Conservation (phyloP, 2,888 invertebrate species). For the Apodemia zela region DNA sequence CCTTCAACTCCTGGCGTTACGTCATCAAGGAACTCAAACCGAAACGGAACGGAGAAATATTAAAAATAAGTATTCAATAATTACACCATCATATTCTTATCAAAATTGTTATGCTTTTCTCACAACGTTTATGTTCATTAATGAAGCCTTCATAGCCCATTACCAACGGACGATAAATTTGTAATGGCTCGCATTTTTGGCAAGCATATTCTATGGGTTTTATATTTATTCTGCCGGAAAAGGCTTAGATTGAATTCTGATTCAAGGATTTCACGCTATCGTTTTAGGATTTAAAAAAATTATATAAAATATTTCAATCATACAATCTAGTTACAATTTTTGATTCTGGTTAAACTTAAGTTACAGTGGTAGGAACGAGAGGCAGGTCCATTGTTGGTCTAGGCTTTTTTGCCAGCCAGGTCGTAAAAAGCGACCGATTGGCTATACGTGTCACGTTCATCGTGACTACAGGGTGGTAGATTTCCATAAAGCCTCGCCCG, state of each 20-base stretch:
- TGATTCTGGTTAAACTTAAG: too few relatives aligned
- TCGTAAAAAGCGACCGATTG: too few relatives aligned
- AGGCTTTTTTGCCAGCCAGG: too few relatives aligned
- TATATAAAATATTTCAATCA: too few relatives aligned
- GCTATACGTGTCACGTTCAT: too few relatives aligned
- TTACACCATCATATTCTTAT: conserved; percentile 4
- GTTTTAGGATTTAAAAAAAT: too few relatives aligned
- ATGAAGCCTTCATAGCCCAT: conserved; percentile 2
- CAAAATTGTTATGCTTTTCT: conserved; percentile 6
- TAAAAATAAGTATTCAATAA: background rate
- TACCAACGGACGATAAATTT: conserved; percentile 16
- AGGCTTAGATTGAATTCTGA: background rate
- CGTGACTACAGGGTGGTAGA: too few relatives aligned
- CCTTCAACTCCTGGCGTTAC: background rate
- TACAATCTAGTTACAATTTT: too few relatives aligned
- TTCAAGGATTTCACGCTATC: background rate
- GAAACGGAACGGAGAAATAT: background rate
- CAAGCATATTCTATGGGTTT: background rate
- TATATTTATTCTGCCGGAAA: background rate
- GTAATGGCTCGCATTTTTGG: conserved; percentile 10
- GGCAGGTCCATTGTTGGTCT: too few relatives aligned
- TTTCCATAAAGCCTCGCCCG: too few relatives aligned
- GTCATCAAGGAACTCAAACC: background rate
- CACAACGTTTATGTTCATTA: conserved; percentile 15
- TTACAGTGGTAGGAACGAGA: too few relatives aligned